Evolutionary conservation across 2,888 invertebrate genomes (phyloP).

Genomic region (Andricus curvator): DNA sequence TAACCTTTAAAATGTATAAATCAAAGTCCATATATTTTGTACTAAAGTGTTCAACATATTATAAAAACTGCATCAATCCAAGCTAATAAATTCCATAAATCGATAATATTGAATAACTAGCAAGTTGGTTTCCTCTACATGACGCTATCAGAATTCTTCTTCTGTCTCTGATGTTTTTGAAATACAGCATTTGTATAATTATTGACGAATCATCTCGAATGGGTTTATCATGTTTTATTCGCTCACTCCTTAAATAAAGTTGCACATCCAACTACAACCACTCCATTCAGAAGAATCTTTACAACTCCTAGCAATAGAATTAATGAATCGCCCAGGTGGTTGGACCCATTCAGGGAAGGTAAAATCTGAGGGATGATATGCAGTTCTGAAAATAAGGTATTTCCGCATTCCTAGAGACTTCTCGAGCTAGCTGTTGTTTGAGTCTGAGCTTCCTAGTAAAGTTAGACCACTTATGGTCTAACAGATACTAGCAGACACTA

Average conservation of each 20-base stretch:
- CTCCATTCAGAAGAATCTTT: neutral
- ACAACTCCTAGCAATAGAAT: neutral
- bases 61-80: too few relatives aligned
- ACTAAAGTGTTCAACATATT: too few relatives aligned
- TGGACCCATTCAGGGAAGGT: neutral
- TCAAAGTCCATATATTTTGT: too few relatives aligned
- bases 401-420: constrained; percentile 12
- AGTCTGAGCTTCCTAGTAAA: constrained; percentile 53
- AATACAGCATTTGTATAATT: too few relatives aligned
- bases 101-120: too few relatives aligned
- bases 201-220: too few relatives aligned
- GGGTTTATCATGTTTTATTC: too few relatives aligned
- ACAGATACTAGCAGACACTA: constrained; percentile 49
- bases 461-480: constrained; percentile 56
- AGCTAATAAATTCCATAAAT: too few relatives aligned
- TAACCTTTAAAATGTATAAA: too few relatives aligned
- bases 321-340: neutral
- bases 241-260: neutral
- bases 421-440: constrained; percentile 49
- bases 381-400: neutral
- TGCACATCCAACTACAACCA: neutral
- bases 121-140: too few relatives aligned
- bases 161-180: too few relatives aligned
- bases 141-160: too few relatives aligned
- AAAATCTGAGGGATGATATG: neutral